Evolutionary conservation across 2,888 invertebrate species (phyloP), one percentile per base, ranked within the genome.

Genomic region (Drepana falcataria): DNA sequence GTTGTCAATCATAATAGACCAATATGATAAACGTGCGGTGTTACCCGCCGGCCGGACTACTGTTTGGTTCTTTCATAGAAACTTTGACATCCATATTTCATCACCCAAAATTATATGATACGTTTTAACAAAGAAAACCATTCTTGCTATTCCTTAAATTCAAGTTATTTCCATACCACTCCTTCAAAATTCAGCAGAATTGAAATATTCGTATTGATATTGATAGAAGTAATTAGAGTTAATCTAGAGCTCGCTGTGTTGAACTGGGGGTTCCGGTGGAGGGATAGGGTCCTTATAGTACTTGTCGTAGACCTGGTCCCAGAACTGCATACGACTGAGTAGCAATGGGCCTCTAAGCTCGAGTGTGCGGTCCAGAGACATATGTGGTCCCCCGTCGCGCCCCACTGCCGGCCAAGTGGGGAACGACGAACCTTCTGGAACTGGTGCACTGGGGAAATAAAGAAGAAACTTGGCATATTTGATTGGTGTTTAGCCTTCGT

Each of bases 221-320:
- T 21, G 0, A 21, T 21, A 35, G 35, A 35, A 49, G 35, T 6
- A 6, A 48, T 44, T 52, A 4, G 21, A 6, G 21, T 48, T 5
- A 40, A 33, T 41, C 52, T 61, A 68, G 2, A 67, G 55, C 47
- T 69, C 66, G 4, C 52, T 49, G 52, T 59, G 63, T 9, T 41
- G 52, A 0, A 51, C 21, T 4, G 56, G 55, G 4, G 58, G 61
- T 9, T 47, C 2, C 5, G 66, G 62, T 2, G 79, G 75, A 2
- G 75, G 59, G 4, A 61, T 52, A 0, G 81, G 78, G 2, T 60
- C 41, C 3, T 71, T 62, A 53, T 77, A 79, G 58, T 79, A 58
- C 51, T 71, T 65, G 2, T 63, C 57, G 59, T 81, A 83, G 47
- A 82, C 71, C 33, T 56, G 49, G 48, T 78, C 71, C 81, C 81